Evolutionary conservation across 2,797 vertebrate genomes (phyloP).

Genomic region (Pteropus rufus): DNA sequence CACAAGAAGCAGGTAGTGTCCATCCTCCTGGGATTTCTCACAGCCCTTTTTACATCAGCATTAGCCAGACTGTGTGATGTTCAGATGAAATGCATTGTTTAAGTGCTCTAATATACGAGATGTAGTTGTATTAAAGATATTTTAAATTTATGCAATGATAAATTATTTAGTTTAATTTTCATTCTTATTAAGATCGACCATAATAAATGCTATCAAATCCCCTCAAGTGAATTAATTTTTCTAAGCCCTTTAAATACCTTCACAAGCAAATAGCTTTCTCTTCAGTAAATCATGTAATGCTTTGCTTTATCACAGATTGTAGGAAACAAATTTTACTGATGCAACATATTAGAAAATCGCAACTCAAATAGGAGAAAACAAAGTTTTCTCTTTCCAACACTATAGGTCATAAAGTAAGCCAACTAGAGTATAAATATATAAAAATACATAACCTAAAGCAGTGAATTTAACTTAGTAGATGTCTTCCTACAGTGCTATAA

Average conservation of each 20-base stretch:
- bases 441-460: slow-evolving; percentile 1
- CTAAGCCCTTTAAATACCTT: slow-evolving; percentile 25
- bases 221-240: slow-evolving; percentile 8
- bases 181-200: not conserved
- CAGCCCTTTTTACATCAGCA: not conserved
- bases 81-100: not conserved
- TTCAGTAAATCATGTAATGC: not conserved
- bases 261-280: not conserved
- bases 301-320: slow-evolving; percentile 6
- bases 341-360: not conserved
- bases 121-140: not conserved
- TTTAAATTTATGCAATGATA: not conserved
- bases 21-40: not conserved
- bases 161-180: not conserved
- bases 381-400: not conserved
- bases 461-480: not conserved
- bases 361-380: not conserved
- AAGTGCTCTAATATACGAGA: not conserved
- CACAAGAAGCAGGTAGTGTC: not conserved
- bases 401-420: not conserved
- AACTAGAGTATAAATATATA: not conserved
- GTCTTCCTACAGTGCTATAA: not conserved
- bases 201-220: slow-evolving; percentile 4
- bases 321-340: not conserved
- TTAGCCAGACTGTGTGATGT: not conserved